Percentiles rank a stretch among this genome's conserved stretches.
Evolutionary conservation across 2,797 vertebrate species (phyloP).

Genomic region (Paratrypauchen microcephalus): DNA sequence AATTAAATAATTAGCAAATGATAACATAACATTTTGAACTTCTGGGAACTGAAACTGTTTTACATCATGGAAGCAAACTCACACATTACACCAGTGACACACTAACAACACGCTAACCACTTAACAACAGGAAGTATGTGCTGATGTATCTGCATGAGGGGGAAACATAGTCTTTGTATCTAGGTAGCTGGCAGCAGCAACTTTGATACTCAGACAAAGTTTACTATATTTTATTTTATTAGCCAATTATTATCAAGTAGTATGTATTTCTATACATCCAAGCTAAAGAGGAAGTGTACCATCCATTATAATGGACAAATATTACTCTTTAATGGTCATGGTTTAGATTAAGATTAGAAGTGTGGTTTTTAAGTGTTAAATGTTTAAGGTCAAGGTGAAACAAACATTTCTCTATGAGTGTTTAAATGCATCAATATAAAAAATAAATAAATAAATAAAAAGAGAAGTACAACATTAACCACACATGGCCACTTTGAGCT

Average conservation of each 20-base stretch:
- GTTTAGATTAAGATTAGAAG: too few relatives aligned
- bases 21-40: not conserved
- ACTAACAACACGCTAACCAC: not conserved
- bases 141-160: too few relatives aligned
- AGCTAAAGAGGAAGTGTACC: too few relatives aligned
- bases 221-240: not conserved
- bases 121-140: too few relatives aligned
- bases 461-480: not conserved
- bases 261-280: not conserved
- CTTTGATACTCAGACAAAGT: not conserved
- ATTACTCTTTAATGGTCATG: too few relatives aligned
- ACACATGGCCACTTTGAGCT: slow-evolving; percentile 6
- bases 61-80: not conserved
- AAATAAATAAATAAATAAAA: too few relatives aligned
- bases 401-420: not conserved
- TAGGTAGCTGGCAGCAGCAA: not conserved
- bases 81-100: not conserved
- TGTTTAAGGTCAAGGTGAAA: not conserved
- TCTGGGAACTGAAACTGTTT: not conserved
- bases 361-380: not conserved
- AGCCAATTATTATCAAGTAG: not conserved
- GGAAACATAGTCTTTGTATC: not conserved
- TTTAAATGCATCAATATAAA: not conserved
- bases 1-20: not conserved
- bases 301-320: too few relatives aligned